These are phyloP conservation scores for Sorex maritimensis DNA, from an alignment of 2,797 vertebrate genomes.

Conservation along the genomic window DNA sequence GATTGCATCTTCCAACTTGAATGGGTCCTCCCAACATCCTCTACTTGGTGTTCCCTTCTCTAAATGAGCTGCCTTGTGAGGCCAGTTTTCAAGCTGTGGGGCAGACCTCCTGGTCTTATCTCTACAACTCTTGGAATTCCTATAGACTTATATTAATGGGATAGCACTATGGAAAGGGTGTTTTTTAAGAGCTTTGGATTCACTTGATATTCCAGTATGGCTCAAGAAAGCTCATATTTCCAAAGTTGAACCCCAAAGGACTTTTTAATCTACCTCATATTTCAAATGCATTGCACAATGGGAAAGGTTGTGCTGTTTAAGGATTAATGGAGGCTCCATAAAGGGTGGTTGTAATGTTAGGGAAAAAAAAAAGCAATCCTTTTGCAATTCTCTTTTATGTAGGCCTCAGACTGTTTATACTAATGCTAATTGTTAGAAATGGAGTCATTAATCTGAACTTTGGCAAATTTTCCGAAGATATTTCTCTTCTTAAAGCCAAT, in stretches of 20 bases:
- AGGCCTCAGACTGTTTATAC: neutral
- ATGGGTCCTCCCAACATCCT: no score
- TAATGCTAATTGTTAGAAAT: neutral
- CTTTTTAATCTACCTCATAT: neutral
- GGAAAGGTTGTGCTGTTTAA: neutral
- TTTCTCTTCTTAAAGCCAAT: no score
- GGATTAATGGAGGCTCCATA: neutral
- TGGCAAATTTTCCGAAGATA: neutral
- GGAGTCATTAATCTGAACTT: neutral
- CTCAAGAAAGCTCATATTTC: neutral
- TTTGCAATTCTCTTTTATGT: neutral
- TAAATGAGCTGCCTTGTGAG: no score
- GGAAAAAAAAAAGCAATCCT: neutral
- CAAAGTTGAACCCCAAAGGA: slow-evolving; percentile 7
- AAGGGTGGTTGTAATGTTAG: neutral
- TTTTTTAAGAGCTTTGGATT: neutral
- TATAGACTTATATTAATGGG: neutral
- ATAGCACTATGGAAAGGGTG: neutral
- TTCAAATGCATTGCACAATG: neutral
- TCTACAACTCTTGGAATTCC: neutral
- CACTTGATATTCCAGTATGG: neutral
- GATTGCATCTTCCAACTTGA: no score
- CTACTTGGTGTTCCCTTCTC: no score
- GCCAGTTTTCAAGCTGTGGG: no score
- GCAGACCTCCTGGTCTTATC: no score